phyloP scores from a whole-genome alignment of 2,888 invertebrate species.

The Catocala fraxini region DNA sequence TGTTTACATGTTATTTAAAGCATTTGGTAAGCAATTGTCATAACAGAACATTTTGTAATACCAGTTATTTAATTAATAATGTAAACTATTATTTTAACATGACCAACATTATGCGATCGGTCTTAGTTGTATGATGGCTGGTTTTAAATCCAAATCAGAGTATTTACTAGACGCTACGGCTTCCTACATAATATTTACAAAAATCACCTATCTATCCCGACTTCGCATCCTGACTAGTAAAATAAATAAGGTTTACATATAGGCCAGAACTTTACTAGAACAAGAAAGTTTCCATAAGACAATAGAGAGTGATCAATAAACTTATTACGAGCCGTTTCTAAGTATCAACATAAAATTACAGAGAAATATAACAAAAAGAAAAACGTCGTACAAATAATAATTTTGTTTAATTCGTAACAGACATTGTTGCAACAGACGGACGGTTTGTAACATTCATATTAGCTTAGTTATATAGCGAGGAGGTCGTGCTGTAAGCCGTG shows the following conservation, averaged over 20 bases:
- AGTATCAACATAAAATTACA: conserved; percentile 6
- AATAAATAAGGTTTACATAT: conserved; percentile 19
- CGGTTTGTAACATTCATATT: conserved; percentile 23
- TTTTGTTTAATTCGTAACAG: conserved; percentile 24
- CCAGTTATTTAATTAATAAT: no score
- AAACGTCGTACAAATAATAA: conserved; percentile 26
- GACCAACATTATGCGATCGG: not conserved
- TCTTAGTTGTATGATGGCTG: not conserved
- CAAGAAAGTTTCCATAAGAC: conserved; percentile 15
- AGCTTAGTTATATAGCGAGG: conserved; percentile 15
- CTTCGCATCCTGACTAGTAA: conserved; percentile 20
- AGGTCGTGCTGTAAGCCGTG: conserved; percentile 3
- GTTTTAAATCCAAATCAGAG: not conserved
- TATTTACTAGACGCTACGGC: not conserved
- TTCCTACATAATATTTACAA: conserved; percentile 17
- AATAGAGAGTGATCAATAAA: conserved; percentile 5
- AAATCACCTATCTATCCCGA: conserved; percentile 1
- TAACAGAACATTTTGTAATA: no score
- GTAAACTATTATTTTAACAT: no score
- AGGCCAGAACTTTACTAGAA: conserved; percentile 5
- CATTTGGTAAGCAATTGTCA: no score
- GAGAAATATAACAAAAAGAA: conserved; percentile 14
- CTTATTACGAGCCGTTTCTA: not conserved
- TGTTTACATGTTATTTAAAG: no score
- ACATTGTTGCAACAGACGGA: conserved; percentile 28